Evolutionary conservation across 1,140 invertebrate species (phyloP).

Genomic region (Heliothis subflexa): DNA sequence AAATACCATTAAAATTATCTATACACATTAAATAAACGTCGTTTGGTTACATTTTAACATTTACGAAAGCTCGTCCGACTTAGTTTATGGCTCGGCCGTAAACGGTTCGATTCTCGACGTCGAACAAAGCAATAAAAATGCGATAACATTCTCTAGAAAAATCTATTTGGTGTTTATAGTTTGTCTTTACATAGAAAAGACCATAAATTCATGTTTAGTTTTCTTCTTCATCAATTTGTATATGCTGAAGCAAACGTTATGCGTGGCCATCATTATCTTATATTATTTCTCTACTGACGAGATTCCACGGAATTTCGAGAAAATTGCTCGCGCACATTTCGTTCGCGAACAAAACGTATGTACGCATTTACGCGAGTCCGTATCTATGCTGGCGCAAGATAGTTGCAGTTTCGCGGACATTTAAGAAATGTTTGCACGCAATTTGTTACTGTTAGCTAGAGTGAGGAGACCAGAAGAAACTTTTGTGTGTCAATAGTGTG

Average conservation of each 20-base stretch:
- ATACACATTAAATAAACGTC: slow-evolving; percentile 22
- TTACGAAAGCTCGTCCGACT: slow-evolving; percentile 51
- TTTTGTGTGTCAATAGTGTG: too few species aligned
- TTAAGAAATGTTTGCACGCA: too few species aligned
- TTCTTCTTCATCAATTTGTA: not conserved
- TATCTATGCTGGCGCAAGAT: too few species aligned
- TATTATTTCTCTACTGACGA: too few species aligned
- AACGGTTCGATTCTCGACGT: slow-evolving; percentile 57
- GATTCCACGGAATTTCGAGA: too few species aligned
- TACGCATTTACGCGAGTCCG: too few species aligned
- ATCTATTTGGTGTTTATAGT: slow-evolving; percentile 50
- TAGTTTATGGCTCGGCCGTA: slow-evolving; percentile 58
- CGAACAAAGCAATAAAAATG: slow-evolving; percentile 58
- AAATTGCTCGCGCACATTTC: too few species aligned
- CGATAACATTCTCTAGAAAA: slow-evolving; percentile 58
- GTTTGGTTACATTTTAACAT: slow-evolving; percentile 51
- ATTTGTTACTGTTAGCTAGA: too few species aligned
- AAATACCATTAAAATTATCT: slow-evolving; percentile 18
- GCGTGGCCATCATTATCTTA: too few species aligned
- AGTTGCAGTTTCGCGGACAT: too few species aligned
- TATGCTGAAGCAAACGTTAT: not conserved
- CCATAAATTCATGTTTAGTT: slow-evolving; percentile 24
- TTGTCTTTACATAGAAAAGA: slow-evolving; percentile 38
- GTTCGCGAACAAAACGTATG: too few species aligned
- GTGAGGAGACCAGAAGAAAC: too few species aligned